These are phyloP conservation scores for Echinops telfairi DNA, from an alignment of 2,113 vertebrate genomes.

Conservation along the genomic window DNA sequence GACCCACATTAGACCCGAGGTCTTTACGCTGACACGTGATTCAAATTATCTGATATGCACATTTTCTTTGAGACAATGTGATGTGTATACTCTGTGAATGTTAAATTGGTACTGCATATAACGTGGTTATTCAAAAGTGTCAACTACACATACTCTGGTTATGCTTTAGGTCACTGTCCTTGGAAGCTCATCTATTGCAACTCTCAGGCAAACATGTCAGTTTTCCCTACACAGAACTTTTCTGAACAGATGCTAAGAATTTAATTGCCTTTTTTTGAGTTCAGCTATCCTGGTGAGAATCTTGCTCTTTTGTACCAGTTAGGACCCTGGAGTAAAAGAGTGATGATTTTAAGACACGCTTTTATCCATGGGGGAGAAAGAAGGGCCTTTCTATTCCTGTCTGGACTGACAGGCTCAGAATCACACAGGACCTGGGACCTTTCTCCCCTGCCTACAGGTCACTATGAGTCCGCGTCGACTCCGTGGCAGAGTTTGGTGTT, in stretches of 20 bases:
- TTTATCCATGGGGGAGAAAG: neutral
- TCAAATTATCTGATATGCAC: constrained; percentile 26
- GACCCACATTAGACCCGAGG: neutral
- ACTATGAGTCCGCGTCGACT: no score
- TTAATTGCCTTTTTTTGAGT: neutral
- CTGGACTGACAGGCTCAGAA: no score
- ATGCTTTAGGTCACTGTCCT: neutral
- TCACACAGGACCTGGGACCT: no score
- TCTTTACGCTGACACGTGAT: neutral
- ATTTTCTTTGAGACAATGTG: constrained; percentile 3
- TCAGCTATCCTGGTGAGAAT: neutral
- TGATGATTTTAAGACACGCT: neutral
- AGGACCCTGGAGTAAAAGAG: neutral
- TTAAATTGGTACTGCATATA: neutral
- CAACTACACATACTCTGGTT: neutral
- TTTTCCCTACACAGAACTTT: neutral
- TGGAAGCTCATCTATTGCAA: neutral
- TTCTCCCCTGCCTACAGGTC: no score
- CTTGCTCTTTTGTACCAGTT: neutral
- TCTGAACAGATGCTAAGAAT: neutral
- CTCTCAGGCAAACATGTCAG: neutral
- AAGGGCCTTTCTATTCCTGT: no score
- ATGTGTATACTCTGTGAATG: neutral
- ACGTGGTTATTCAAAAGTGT: neutral
- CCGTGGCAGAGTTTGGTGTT: no score